Conservation (phyloP, 1,140 invertebrate species). For the Metopolophium dirhodum region DNA sequence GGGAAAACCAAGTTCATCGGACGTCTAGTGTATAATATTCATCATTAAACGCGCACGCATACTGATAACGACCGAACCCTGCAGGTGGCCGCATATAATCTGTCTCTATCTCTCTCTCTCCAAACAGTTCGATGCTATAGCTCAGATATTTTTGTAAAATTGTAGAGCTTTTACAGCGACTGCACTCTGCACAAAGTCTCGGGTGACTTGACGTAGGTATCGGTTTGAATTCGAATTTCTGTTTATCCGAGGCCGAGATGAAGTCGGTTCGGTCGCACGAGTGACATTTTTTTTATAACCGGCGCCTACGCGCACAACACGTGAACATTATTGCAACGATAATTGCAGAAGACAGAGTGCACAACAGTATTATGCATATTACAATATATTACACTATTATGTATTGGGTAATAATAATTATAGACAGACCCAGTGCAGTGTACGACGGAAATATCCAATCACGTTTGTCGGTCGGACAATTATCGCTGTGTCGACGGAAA, state of each 20-base stretch:
- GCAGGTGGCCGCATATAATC: neutral
- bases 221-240: too few relatives aligned
- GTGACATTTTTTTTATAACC: neutral
- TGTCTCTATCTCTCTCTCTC: neutral
- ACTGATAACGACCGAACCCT: neutral
- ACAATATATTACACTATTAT: neutral
- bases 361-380: neutral
- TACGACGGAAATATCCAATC: conserved; percentile 13
- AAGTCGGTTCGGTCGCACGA: neutral
- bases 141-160: neutral
- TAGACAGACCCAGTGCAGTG: neutral
- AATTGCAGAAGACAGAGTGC: neutral
- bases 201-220: too few relatives aligned
- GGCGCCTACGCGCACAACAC: neutral
- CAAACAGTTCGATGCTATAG: neutral
- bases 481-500: neutral
- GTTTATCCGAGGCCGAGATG: too few relatives aligned
- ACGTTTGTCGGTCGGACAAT: conserved; percentile 8
- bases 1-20: conserved; percentile 52
- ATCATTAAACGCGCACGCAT: neutral
- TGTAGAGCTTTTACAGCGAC: too few relatives aligned
- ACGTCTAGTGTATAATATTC: neutral
- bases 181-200: too few relatives aligned
- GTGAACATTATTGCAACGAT: neutral
- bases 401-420: neutral